Base-by-base conservation (phyloP, 2,888 invertebrate species). In the Leptopterna dolabrata region DNA sequence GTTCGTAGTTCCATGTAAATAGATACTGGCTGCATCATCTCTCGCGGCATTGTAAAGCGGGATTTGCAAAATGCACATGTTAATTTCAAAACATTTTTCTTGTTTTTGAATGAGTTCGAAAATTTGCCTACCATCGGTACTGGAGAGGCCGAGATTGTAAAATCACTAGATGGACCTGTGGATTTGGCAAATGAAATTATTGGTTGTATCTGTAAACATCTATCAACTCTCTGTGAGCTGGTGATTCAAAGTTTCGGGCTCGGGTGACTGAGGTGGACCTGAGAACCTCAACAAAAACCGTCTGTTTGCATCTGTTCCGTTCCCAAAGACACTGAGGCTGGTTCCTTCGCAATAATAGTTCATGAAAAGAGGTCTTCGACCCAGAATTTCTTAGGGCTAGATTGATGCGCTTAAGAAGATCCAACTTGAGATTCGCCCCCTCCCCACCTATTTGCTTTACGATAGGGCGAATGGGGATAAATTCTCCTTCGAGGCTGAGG, bases 391-490 rank as follows among this genome's bases (percentile, higher is more conserved):
- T 30, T 30, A 36, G 41, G 16, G 73, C 30, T 14, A 27, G 41
- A 30, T 76, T 76, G 73, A 76, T 76, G 30, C 73, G 19, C 41
- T 36, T 76, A 76, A 76, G 73, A 41, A 76, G 73, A 76, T 76
- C 30, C 30, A 76, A 41, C 73, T 41, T 41, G 36, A 30, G 73
- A 36, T 76, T 76, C 73, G 11, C 30, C 73, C 41, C 73, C 63
- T 63, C 63, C 6, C 27, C 63, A 6, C 63, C 63, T 11, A 27
- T 63, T 63, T 63, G 19, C 55, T 19, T 2, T 19, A n/a, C 7
- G 63, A 11, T 63, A 27, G 63, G 63, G 63, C 11, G 27, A 63
- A 63, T 63, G 63, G 63, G 63, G 63, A 63, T 63, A 63, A 63
- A 63, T 63, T 63, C 63, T 24, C 19, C 63, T 24, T 19, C 27